Base-by-base conservation (phyloP, 2,888 invertebrate species). In the Rutpela maculata region DNA sequence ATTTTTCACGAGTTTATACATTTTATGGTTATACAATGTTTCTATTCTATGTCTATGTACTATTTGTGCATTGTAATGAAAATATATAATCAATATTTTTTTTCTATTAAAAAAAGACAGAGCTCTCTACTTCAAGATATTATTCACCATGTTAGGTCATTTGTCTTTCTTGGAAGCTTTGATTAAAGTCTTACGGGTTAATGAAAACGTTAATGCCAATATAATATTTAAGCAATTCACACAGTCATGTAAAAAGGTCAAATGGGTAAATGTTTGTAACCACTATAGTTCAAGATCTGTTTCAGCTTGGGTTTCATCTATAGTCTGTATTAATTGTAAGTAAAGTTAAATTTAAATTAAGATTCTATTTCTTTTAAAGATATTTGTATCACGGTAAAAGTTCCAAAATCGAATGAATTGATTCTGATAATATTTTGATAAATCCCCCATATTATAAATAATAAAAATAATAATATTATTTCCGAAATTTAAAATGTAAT, bases 161-260 rank as follows among this genome's bases (percentile, higher is more conserved):
- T 50, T 50, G 50, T n/a, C 50, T 50, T 50, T 50, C 50, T 50
- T 50, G 50, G 50, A 50, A 50, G 50, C n/a, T 50, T 50, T 50
- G 50, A 50, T 50, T 50, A 9, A 12, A 50, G 50, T n/a, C 50
- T 43, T 50, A 50, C 50, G 50, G 50, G n/a, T 50, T 50, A 50
- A 50, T 50, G 35, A 17, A 35, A 63, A 17, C 35, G 35, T 66
- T 38, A 50, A 43, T 66, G 22, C 35, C 38, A 38, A 50, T 66
- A 1, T 38, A 50, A 66, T 66, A 50, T 15, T 66, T 66, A 11
- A 63, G 35, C 17, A 31, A 35, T 35, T 66, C 22, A 19, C 19
- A n/a, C 38, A 50, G 50, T 19, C 35, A 43, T 65, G 66, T 66
- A 66, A 66, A 66, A 12, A 38, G 66, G 66, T 50, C 50, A 66